Evolutionary conservation across 2,113 vertebrate genomes (phyloP).

Genomic region (Ellobius talpinus): DNA sequence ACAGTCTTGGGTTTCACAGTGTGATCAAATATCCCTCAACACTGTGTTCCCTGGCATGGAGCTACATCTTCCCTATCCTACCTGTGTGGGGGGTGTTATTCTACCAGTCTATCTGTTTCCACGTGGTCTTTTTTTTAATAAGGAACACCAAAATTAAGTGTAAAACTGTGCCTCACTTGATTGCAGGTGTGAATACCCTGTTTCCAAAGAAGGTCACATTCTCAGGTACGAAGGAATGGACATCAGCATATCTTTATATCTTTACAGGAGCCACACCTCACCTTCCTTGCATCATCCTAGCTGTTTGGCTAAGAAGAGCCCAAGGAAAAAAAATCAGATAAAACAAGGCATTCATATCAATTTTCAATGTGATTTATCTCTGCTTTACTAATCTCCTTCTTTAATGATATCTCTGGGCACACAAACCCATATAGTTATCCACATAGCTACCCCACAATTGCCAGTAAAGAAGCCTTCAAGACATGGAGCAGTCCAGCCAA

Average conservation of each 20-base stretch:
- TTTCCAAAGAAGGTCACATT: neutral
- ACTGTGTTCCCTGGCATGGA: neutral
- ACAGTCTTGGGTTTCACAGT: neutral
- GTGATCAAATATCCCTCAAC: neutral
- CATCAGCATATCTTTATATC: neutral
- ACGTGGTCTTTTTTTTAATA: neutral
- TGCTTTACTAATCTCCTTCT: neutral
- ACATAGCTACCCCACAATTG: neutral
- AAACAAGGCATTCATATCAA: neutral
- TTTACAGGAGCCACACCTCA: neutral
- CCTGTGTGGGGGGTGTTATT: neutral
- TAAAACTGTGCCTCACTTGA: neutral
- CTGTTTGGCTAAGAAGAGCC: neutral
- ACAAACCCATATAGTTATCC: neutral
- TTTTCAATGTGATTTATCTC: neutral
- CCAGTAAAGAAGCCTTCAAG: neutral
- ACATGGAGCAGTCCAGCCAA: neutral
- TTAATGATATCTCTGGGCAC: neutral
- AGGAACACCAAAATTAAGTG: neutral
- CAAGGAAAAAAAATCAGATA: neutral
- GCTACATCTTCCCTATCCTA: neutral
- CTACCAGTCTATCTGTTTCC: neutral
- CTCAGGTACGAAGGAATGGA: too few relatives aligned
- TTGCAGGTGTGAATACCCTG: neutral
- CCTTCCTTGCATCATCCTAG: neutral